Conservation (phyloP, 2,113 vertebrate genomes). For the Gasterosteus aculeatus region DNA sequence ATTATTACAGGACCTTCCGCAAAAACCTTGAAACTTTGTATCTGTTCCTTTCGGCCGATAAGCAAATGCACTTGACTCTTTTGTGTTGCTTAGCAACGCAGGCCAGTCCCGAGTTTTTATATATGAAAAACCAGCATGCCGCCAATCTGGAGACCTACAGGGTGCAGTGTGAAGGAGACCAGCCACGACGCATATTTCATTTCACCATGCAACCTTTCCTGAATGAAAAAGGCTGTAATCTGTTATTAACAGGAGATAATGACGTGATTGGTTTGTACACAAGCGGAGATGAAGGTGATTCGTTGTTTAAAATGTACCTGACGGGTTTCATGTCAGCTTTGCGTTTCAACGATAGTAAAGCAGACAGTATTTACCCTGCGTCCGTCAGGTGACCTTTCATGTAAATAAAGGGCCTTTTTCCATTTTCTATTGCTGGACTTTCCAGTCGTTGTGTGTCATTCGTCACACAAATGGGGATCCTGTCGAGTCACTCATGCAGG, state of each 20-base stretch:
- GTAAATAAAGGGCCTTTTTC: background rate
- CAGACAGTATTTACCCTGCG: background rate
- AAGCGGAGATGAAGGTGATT: slow-evolving; percentile 12
- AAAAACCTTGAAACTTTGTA: slow-evolving; percentile 74
- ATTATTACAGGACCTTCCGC: slow-evolving; percentile 51
- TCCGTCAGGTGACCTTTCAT: background rate
- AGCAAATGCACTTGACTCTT: slow-evolving; percentile 73
- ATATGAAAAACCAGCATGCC: slow-evolving; percentile 72
- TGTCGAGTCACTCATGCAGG: slow-evolving; percentile 81
- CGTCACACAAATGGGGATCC: slow-evolving; percentile 66
- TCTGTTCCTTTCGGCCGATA: slow-evolving; percentile 67
- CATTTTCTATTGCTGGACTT: slow-evolving; percentile 19
- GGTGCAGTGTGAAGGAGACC: slow-evolving; percentile 61
- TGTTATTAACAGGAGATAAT: slow-evolving; percentile 11
- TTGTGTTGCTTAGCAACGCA: slow-evolving; percentile 79
- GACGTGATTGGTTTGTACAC: slow-evolving; percentile 17
- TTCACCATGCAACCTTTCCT: slow-evolving; percentile 43
- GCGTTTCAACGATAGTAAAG: background rate
- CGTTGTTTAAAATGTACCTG: slow-evolving; percentile 4
- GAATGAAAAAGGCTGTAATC: slow-evolving; percentile 13
- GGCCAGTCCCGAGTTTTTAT: slow-evolving; percentile 70
- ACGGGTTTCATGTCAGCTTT: slow-evolving; percentile 10
- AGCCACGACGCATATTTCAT: slow-evolving; percentile 61
- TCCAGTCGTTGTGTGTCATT: slow-evolving; percentile 56
- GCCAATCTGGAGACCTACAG: slow-evolving; percentile 70